Evolutionary conservation across 2,797 vertebrate species (phyloP).

Genomic region (Momotus momota): DNA sequence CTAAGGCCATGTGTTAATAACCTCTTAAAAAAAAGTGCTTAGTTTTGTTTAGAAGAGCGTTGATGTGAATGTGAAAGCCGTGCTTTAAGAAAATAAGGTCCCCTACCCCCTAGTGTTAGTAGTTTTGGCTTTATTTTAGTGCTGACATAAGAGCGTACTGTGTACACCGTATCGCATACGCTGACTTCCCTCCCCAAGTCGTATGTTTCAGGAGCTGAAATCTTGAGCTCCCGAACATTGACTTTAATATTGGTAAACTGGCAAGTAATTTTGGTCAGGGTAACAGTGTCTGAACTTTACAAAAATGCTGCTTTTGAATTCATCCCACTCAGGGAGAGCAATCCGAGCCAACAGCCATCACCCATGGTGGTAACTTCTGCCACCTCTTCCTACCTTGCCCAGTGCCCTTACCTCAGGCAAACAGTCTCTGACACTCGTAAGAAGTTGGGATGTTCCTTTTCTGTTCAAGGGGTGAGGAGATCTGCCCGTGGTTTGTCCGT

Average conservation of each 20-base stretch:
- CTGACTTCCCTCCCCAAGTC: not conserved
- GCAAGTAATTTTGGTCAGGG: not conserved
- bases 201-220: not conserved
- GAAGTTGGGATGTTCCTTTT: not conserved
- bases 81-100: not conserved
- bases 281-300: not conserved
- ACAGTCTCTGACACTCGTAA: fast-evolving
- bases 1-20: not conserved
- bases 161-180: not conserved
- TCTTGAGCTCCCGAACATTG: not conserved
- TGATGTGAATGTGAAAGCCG: not conserved
- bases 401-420: no score
- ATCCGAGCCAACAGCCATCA: not conserved
- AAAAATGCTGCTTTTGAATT: not conserved
- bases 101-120: not conserved
- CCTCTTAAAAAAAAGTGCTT: not conserved
- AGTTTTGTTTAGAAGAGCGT: not conserved
- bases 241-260: not conserved
- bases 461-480: not conserved
- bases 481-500: fast-evolving
- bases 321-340: not conserved
- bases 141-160: not conserved
- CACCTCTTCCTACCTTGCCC: not conserved
- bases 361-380: not conserved
- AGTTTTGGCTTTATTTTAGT: not conserved